Evolutionary conservation across 2,797 vertebrate genomes (phyloP).

Genomic region (Pantherophis vulpinus): DNA sequence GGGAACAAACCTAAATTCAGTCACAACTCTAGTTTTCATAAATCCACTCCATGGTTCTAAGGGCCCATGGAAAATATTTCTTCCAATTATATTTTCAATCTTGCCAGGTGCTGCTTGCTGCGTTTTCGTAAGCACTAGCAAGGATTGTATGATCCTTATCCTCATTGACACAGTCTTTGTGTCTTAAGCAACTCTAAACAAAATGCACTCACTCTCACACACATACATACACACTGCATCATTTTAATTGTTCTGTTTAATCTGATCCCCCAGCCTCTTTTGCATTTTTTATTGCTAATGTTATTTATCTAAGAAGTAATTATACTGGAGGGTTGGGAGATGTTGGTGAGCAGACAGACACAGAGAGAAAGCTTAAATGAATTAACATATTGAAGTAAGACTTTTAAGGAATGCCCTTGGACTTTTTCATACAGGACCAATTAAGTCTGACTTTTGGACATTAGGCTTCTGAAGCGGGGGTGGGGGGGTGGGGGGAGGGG

Average conservation of each 20-base stretch:
- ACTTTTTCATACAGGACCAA: constrained; percentile 20
- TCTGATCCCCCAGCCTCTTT: neutral
- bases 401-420: constrained; percentile 17
- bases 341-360: constrained; percentile 15
- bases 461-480: constrained; percentile 1
- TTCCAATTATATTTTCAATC: constrained; percentile 16
- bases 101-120: constrained; percentile 9
- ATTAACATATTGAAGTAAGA: constrained; percentile 26
- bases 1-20: constrained; percentile 21
- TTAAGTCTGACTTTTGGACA: constrained; percentile 14
- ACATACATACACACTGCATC: neutral
- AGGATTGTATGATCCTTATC: constrained; percentile 1
- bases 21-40: neutral
- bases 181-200: constrained; percentile 29
- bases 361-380: constrained; percentile 15
- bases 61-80: constrained; percentile 15
- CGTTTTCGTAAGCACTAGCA: neutral
- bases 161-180: constrained; percentile 15
- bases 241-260: constrained; percentile 30
- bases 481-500: neutral
- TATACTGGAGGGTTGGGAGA: neutral
- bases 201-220: neutral
- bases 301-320: constrained; percentile 27
- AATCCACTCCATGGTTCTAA: neutral
- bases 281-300: constrained; percentile 28